Conservation (phyloP, 2,113 vertebrate genomes). For the Crypturellus undulatus region DNA sequence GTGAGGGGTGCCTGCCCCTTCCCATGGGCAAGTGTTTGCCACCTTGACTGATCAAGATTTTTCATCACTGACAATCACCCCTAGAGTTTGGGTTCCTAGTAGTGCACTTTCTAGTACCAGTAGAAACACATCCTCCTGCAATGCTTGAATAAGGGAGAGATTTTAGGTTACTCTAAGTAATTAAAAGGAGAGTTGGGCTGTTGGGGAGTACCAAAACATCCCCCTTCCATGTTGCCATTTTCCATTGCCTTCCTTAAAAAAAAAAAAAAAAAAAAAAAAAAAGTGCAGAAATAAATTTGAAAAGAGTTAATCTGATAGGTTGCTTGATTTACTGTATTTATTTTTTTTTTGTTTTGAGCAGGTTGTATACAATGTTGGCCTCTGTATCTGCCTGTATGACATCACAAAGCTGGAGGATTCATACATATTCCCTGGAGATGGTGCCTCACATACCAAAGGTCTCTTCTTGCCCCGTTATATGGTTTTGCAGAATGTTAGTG, state of each 20-base stretch:
- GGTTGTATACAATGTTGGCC: slow-evolving; percentile 94
- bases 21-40: neutral
- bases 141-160: neutral
- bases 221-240: neutral
- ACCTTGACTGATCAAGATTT: neutral
- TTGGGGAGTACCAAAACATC: neutral
- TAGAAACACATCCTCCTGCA: neutral
- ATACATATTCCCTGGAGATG: slow-evolving; percentile 95
- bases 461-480: neutral
- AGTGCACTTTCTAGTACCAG: neutral
- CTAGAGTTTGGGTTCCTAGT: neutral
- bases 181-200: neutral
- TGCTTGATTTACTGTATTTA: neutral
- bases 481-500: neutral
- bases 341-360: slow-evolving; percentile 40
- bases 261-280: neutral
- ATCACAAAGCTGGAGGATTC: slow-evolving; percentile 96
- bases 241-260: neutral
- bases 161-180: neutral
- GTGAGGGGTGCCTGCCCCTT: neutral
- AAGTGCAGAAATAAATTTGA: accelerated
- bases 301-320: neutral
- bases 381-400: slow-evolving; percentile 95
- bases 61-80: accelerated
- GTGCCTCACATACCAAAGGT: slow-evolving; percentile 97